These are phyloP conservation scores for Zosterops borbonicus DNA, from an alignment of 2,113 vertebrate genomes.

Conservation along the genomic window DNA sequence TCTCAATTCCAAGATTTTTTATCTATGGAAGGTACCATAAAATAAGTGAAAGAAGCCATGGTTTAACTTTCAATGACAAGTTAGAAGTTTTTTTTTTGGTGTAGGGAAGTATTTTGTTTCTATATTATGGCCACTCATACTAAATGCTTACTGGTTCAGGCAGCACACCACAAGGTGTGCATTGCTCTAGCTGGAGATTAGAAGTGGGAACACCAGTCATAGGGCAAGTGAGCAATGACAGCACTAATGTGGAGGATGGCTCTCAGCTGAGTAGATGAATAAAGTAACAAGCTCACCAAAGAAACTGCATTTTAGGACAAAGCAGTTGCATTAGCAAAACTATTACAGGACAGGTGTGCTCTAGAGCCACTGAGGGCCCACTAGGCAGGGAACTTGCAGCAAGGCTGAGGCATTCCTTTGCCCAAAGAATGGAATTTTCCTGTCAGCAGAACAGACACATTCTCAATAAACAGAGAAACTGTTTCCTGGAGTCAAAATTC, in stretches of 20 bases:
- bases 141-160: not conserved
- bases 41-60: not conserved
- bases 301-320: not conserved
- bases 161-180: not conserved
- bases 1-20: not conserved
- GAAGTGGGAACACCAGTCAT: not conserved
- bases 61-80: not conserved
- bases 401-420: not conserved
- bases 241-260: not conserved
- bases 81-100: not conserved
- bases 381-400: not conserved
- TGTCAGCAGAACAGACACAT: not conserved
- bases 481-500: not conserved
- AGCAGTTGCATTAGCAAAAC: not conserved
- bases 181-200: not conserved
- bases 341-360: not conserved
- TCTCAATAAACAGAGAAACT: not conserved
- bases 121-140: not conserved
- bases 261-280: not conserved
- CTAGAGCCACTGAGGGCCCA: not conserved
- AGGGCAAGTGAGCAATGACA: not conserved
- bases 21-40: not conserved
- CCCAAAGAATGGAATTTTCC: not conserved
- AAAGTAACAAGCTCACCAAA: not conserved
- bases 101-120: not conserved